These are phyloP conservation scores for Drosophila mayri DNA, from an alignment of 1,140 invertebrate species.

Conservation along the genomic window DNA sequence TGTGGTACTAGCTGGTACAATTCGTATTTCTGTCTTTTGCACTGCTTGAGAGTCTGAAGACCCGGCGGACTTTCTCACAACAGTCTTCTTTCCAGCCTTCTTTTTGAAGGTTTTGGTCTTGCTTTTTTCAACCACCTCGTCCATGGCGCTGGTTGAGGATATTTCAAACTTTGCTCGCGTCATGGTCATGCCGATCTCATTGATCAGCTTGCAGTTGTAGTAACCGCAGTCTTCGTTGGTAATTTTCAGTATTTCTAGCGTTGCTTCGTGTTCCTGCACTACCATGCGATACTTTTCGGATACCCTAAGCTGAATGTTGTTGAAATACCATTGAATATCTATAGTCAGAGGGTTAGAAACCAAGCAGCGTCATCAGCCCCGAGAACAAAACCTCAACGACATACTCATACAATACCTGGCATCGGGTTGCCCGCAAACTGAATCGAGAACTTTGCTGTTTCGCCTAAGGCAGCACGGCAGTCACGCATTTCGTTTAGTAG, in stretches of 20 bases:
- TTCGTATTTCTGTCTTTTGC: conserved; percentile 65
- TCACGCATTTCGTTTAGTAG: conserved; percentile 93
- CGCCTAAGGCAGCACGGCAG: conserved; percentile 90
- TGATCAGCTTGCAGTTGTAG: conserved; percentile 94
- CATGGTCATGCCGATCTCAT: conserved; percentile 92
- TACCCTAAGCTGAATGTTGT: conserved; percentile 91
- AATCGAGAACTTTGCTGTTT: conserved; percentile 91
- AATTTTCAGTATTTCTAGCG: conserved; percentile 89
- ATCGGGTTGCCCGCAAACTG: conserved; percentile 92
- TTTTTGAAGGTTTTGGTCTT: conserved; percentile 84
- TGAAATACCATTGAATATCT: conserved; percentile 96
- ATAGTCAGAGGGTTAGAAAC: conserved; percentile 74
- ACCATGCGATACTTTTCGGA: conserved; percentile 90
- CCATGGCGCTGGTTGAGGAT: conserved; percentile 67
- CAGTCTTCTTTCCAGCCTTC: conserved; percentile 59
- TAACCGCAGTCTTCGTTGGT: conserved; percentile 91
- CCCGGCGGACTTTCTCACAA: conserved; percentile 38
- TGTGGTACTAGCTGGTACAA: conserved; percentile 63
- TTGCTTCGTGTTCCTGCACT: conserved; percentile 90
- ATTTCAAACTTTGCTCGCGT: conserved; percentile 92
- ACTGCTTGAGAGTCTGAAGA: conserved; percentile 36
- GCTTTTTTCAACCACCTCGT: conserved; percentile 67
- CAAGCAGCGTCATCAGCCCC: conserved; percentile 43
- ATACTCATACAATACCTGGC: conserved; percentile 88
- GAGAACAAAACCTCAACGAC: neutral